phyloP scores from a whole-genome alignment of 1,140 invertebrate genomes.

The Vanessa atalanta region DNA sequence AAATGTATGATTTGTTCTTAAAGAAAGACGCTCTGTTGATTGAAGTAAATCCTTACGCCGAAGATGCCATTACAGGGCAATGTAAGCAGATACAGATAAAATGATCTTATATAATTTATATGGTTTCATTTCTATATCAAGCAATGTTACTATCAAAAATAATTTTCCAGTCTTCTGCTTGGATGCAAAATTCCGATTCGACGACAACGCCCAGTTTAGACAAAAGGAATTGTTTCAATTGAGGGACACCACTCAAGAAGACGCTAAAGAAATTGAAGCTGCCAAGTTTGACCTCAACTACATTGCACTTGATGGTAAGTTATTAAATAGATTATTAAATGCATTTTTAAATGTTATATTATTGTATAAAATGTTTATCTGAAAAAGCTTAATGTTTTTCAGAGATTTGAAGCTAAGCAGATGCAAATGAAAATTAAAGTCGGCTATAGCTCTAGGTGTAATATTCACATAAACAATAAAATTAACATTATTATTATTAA shows the following conservation, averaged over 20 bases:
- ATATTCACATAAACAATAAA: neutral
- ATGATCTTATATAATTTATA: no score
- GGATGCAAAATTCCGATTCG: constrained; percentile 97
- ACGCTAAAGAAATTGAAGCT: constrained; percentile 96
- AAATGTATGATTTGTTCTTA: constrained; percentile 94
- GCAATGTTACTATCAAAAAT: no score
- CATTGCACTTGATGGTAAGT: constrained; percentile 93
- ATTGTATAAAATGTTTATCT: no score
- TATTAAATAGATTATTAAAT: neutral
- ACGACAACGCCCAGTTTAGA: constrained; percentile 97
- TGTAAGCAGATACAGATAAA: constrained; percentile 82
- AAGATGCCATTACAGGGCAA: constrained; percentile 90
- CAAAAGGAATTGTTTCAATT: constrained; percentile 94
- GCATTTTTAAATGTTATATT: no score
- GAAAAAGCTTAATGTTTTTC: no score
- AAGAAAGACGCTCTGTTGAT: constrained; percentile 95
- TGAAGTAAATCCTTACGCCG: constrained; percentile 98
- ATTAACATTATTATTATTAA: neutral
- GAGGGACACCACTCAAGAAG: constrained; percentile 95
- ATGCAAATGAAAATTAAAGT: no score
- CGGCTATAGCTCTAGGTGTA: neutral
- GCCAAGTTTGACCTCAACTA: constrained; percentile 97
- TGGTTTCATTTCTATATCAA: no score
- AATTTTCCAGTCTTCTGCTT: constrained; percentile 90
- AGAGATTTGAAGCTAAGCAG: no score